Evolutionary conservation across 2,888 invertebrate species (phyloP).

Genomic region (Dioctria rufipes): DNA sequence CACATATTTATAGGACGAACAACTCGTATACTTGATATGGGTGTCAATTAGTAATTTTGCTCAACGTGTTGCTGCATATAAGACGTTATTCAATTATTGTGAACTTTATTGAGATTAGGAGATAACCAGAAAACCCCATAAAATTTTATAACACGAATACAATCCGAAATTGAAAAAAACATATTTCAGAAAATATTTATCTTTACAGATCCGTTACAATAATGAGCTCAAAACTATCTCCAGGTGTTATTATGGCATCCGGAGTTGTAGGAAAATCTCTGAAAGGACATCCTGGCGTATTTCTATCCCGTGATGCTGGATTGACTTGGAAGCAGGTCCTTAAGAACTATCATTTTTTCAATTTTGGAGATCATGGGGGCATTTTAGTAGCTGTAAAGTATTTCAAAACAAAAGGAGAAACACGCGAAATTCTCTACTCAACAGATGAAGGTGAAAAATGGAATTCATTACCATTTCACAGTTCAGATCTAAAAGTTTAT

Average conservation of each 20-base stretch:
- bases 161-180: neutral
- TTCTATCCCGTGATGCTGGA: constrained; percentile 86
- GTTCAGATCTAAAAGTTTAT: constrained; percentile 85
- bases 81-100: too few species aligned
- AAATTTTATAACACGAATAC: neutral
- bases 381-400: constrained; percentile 88
- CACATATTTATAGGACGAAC: too few species aligned
- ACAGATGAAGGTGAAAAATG: constrained; percentile 89
- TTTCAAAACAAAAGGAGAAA: constrained; percentile 83
- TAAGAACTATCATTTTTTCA: constrained; percentile 87
- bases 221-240: constrained; percentile 88
- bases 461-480: constrained; percentile 81
- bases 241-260: constrained; percentile 90
- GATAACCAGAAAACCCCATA: too few species aligned
- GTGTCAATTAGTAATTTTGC: too few species aligned
- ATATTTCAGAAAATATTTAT: neutral
- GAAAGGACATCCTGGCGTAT: constrained; percentile 87
- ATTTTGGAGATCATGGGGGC: constrained; percentile 93
- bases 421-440: constrained; percentile 86
- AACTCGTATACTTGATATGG: too few species aligned
- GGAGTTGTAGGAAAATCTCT: constrained; percentile 84
- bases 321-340: constrained; percentile 86
- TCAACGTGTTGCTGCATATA: too few species aligned
- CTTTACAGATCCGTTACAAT: constrained; percentile 79
- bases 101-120: too few species aligned